Evolutionary conservation across 2,113 vertebrate species (phyloP).

Genomic region (Clarias magur): DNA sequence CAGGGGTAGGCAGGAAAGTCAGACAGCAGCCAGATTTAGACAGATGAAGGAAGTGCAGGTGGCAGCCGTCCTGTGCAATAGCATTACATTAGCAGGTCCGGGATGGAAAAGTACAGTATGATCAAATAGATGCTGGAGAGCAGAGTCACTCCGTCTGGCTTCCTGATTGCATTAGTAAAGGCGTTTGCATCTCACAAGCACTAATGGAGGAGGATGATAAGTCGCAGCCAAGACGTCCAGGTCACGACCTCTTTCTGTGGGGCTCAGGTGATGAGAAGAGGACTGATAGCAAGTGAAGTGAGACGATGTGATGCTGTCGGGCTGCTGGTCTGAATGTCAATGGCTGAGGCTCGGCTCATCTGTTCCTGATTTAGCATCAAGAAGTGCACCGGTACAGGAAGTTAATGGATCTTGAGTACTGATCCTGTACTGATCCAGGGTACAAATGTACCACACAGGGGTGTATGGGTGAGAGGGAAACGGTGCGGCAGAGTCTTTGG

Average conservation of each 20-base stretch:
- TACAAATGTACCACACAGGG: neutral
- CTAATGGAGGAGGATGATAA: slow-evolving; percentile 57
- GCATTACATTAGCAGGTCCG: slow-evolving; percentile 24
- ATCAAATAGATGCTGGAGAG: slow-evolving; percentile 52
- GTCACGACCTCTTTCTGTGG: slow-evolving; percentile 55
- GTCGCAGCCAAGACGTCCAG: slow-evolving; percentile 53
- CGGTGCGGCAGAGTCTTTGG: neutral
- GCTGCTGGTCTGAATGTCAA: slow-evolving; percentile 23
- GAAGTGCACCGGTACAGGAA: neutral
- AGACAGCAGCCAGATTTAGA: slow-evolving; percentile 29
- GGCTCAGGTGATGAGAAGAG: slow-evolving; percentile 43
- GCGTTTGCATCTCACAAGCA: slow-evolving; percentile 53
- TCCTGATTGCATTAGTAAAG: slow-evolving; percentile 56
- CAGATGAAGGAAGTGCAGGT: slow-evolving; percentile 17
- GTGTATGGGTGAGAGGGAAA: neutral
- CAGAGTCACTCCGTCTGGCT: slow-evolving; percentile 43
- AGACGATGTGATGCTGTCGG: slow-evolving; percentile 42
- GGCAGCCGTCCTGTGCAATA: slow-evolving; percentile 25
- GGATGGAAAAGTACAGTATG: slow-evolving; percentile 22
- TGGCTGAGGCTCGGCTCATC: neutral
- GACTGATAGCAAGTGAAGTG: slow-evolving; percentile 47
- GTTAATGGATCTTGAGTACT: neutral
- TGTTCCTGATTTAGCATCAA: neutral
- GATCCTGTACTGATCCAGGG: neutral
- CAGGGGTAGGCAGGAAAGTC: slow-evolving; percentile 47